Base-by-base conservation (phyloP, 1,140 invertebrate genomes). In the Trichomalopsis sarcophagae region DNA sequence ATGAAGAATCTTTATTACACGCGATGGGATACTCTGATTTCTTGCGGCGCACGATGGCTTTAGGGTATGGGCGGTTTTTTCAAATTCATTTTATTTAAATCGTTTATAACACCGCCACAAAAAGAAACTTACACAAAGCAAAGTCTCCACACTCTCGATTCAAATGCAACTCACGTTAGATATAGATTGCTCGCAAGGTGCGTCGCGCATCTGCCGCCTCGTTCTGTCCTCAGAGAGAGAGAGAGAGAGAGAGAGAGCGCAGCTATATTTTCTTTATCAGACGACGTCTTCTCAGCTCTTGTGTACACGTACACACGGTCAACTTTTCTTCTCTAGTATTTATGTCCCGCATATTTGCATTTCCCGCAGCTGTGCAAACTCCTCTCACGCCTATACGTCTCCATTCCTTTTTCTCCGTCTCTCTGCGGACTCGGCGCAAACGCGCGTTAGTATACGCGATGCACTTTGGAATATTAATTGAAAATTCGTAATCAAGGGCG, bases 271-370 rank as follows among this genome's bases (percentile, higher is more conserved):
- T 62, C 55, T 62, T 62, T 62, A 62, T 62, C 55, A 62, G 55
- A 62, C 55, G 7, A 62, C 55, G 55, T 62, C 55, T 0, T 36
- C 33, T 36, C 33, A 5, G 6, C n/a, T 1, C 7, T 7, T 17
- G 55, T n/a, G 17, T n/a, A 62, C 21, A n/a, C 21, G 17, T 62
- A 62, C 6, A n/a, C 55, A 62, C 55, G 17, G 14, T 62, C 6
- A 62, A 62, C 55, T 62, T 62, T 62, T n/a, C 55, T 62, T 62
- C 55, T 62, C 55, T 62, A 62, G 21, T 62, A 62, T 62, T 62
- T 62, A 62, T 62, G 55, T 62, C 55, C 55, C 55, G 55, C 55
- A 62, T 62, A 62, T 62, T 62, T 62, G 55, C 55, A 62, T 62
- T n/a, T 7, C 17, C 55, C 55, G 55, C 55, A 62, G 55, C 21